Evolutionary conservation across 1,140 invertebrate species (phyloP).

Genomic region (Trichonephila clavata): DNA sequence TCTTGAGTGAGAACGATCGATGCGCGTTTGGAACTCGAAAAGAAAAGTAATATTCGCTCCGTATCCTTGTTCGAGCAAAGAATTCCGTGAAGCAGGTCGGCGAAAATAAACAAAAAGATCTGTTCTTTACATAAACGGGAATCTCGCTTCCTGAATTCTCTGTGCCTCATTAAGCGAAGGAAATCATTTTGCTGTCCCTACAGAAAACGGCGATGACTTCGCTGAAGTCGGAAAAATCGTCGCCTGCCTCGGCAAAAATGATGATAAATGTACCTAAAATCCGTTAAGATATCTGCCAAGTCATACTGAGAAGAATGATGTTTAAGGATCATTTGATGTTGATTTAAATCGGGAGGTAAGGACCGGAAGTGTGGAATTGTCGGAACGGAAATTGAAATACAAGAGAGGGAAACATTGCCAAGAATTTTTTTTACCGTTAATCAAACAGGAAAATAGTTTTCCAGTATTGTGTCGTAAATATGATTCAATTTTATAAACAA

Average conservation of each 20-base stretch:
- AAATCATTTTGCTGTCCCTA: not conserved
- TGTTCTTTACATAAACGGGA: not conserved
- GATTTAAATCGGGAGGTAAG: conserved; percentile 39
- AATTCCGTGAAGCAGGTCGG: not conserved
- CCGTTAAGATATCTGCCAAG: conserved; percentile 24
- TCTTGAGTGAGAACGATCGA: not conserved
- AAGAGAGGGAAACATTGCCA: not conserved
- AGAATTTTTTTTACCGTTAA: not conserved
- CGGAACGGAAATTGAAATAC: conserved; percentile 2
- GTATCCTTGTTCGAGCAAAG: not conserved
- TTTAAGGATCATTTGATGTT: conserved; percentile 50
- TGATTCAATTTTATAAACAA: not conserved
- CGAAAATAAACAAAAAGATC: not conserved
- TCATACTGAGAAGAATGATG: not conserved
- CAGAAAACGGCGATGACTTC: not conserved
- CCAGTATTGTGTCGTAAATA: not conserved
- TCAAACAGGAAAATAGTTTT: not conserved
- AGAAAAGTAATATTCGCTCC: not conserved
- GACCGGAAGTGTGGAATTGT: not conserved
- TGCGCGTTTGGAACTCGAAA: not conserved
- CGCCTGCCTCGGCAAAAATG: conserved; percentile 5
- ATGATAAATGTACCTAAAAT: conserved; percentile 42
- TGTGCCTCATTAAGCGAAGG: conserved; percentile 19
- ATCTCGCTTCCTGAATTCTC: not conserved
- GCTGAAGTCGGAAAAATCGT: conserved; percentile 7